Base-by-base conservation (phyloP, 2,797 vertebrate species). In the Scolopax rusticola region DNA sequence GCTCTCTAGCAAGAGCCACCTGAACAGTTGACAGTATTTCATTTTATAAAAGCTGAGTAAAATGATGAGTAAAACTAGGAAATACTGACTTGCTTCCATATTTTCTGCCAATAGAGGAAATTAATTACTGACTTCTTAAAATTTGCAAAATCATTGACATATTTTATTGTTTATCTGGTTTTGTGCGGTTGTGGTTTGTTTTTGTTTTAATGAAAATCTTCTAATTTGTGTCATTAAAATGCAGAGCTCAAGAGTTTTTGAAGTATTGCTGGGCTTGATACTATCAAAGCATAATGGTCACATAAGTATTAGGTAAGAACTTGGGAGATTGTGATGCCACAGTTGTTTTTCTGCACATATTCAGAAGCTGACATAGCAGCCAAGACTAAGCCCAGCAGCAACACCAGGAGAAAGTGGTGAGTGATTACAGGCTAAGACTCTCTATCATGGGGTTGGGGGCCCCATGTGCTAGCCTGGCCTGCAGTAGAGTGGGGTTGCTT, bases 391-490 rank as follows among this genome's bases (percentile, higher is more conserved):
- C 9, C 19, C 9, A 30, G 20, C 16, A 53, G 8, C 6, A n/a
- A 38, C 6, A 11, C 12, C 21, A 50, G 36, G 8, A 67, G 23
- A 13, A 51, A 38, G 19, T 10, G 53, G 2, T 0, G 1, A n/a
- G 3, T 24, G 19, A n/a, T 38, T 10, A 16, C 15, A 23, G 25
- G 20, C 11, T n/a, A 17, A 48, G 25, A 32, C 12, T n/a, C 50
- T 16, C 25, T 21, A n/a, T 7, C 6, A 30, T 0, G 3, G 27
- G 10, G 23, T 23, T 1, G 1, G 32, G 6, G 59, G 30, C 7
- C 5, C 14, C 15, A 16, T 18, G 18, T 43, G 8, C 36, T 43
- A 27, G 65, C 12, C 32, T 36, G 32, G 14, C 8, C 36, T 80
- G 32, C 4, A 20, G 32, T 41, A 36, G 12, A 36, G 14, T 27